These are phyloP conservation scores for Zaprionus lachaisei DNA, from an alignment of 1,140 invertebrate genomes.

Conservation along the genomic window DNA sequence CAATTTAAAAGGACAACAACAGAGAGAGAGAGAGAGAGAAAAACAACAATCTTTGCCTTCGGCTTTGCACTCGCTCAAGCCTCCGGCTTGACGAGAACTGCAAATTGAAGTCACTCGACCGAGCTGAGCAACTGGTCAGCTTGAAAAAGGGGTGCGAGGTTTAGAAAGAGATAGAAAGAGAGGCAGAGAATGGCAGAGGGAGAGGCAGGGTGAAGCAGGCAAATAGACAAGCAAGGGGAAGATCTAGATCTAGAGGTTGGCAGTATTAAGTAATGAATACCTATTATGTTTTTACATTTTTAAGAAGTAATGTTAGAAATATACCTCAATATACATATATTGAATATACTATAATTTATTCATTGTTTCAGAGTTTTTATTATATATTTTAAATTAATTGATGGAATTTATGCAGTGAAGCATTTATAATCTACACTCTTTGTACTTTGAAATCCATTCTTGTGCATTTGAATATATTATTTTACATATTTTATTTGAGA, in stretches of 20 bases:
- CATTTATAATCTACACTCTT: too few relatives aligned
- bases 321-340: too few relatives aligned
- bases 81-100: slow-evolving; percentile 14
- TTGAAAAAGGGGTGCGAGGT: not conserved
- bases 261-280: not conserved
- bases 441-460: too few relatives aligned
- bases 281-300: too few relatives aligned
- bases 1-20: slow-evolving; percentile 66
- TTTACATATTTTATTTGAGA: too few relatives aligned
- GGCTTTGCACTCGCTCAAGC: slow-evolving; percentile 36
- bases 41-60: slow-evolving; percentile 37
- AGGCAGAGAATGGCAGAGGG: not conserved
- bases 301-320: too few relatives aligned
- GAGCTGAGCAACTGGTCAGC: slow-evolving; percentile 7
- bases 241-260: not conserved
- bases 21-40: slow-evolving; percentile 16
- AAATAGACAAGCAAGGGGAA: not conserved
- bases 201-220: too few relatives aligned
- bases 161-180: not conserved
- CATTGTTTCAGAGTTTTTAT: not conserved
- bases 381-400: not conserved
- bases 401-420: too few relatives aligned
- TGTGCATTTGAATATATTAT: too few relatives aligned
- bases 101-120: slow-evolving; percentile 63
- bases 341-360: not conserved